Evolutionary conservation across 2,888 invertebrate genomes (phyloP).

Genomic region (Agrilus cyanescens): DNA sequence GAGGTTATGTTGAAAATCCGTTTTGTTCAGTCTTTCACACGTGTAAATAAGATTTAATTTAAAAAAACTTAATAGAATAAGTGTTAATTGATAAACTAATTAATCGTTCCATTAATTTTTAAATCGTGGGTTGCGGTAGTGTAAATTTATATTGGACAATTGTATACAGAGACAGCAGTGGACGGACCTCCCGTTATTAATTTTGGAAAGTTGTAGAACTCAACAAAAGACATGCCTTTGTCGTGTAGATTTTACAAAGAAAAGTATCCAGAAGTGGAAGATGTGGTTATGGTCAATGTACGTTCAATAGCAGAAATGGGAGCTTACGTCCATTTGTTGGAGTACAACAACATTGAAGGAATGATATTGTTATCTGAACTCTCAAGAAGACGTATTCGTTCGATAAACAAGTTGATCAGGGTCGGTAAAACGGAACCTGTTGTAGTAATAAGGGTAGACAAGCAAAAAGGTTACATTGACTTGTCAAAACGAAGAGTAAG

Average conservation of each 20-base stretch:
- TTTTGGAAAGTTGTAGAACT: not conserved
- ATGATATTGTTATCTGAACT: constrained; percentile 98
- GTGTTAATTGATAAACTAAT: too few species aligned
- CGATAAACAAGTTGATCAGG: constrained; percentile 97
- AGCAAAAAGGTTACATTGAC: constrained; percentile 99
- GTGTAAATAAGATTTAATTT: too few species aligned
- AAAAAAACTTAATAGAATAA: not conserved
- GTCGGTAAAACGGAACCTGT: constrained; percentile 99
- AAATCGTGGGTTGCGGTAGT: not conserved
- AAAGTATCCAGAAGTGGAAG: constrained; percentile 96
- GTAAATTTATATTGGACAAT: not conserved
- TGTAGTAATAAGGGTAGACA: constrained; percentile 97
- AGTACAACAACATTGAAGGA: constrained; percentile 98
- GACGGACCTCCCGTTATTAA: not conserved
- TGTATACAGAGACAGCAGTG: not conserved
- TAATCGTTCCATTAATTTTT: not conserved
- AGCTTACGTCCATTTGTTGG: constrained; percentile 93
- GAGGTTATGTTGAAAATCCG: too few species aligned
- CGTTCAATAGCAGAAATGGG: constrained; percentile 99
- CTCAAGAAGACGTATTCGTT: constrained; percentile 95
- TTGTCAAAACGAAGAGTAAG: constrained; percentile 97
- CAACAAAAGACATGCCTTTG: constrained; percentile 58
- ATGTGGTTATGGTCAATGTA: constrained; percentile 99
- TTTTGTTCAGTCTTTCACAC: too few species aligned
- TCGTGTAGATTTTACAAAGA: constrained; percentile 95